Conservation (phyloP, 2,888 invertebrate genomes). For the Hecatera dysodea region DNA sequence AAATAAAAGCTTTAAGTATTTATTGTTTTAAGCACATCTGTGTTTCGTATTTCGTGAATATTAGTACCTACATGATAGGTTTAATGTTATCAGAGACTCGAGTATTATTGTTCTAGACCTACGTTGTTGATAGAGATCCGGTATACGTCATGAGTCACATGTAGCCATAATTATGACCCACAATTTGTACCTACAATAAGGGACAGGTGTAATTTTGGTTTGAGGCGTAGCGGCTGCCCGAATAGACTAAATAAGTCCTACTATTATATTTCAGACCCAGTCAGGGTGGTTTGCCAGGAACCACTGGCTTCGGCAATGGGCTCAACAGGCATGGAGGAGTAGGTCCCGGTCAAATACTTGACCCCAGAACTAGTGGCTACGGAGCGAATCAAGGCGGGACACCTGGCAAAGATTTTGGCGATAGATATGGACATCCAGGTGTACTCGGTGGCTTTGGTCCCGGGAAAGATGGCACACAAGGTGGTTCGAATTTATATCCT, state of each 20-base stretch:
- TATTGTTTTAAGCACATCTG: background rate
- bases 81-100: background rate
- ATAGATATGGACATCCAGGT: conserved; percentile 34
- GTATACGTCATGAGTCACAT: background rate
- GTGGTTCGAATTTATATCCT: conserved; percentile 28
- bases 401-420: conserved; percentile 29
- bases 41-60: background rate
- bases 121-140: background rate
- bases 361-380: conserved; percentile 46
- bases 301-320: conserved; percentile 25
- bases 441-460: conserved; percentile 11
- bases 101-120: background rate
- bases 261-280: conserved; percentile 51
- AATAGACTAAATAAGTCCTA: background rate
- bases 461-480: conserved; percentile 35
- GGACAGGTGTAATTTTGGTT: background rate
- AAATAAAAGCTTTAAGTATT: background rate
- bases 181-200: background rate
- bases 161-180: background rate
- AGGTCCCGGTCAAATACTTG: conserved; percentile 37
- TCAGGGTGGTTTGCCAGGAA: conserved; percentile 41
- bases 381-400: conserved; percentile 47
- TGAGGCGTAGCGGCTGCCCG: background rate
- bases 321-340: conserved; percentile 35
- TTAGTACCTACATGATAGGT: background rate